A percentile compares a stretch with the other conserved stretches of the same genome.
Evolutionary conservation across 1,140 invertebrate genomes (phyloP).

Genomic region (Bombus picipes): DNA sequence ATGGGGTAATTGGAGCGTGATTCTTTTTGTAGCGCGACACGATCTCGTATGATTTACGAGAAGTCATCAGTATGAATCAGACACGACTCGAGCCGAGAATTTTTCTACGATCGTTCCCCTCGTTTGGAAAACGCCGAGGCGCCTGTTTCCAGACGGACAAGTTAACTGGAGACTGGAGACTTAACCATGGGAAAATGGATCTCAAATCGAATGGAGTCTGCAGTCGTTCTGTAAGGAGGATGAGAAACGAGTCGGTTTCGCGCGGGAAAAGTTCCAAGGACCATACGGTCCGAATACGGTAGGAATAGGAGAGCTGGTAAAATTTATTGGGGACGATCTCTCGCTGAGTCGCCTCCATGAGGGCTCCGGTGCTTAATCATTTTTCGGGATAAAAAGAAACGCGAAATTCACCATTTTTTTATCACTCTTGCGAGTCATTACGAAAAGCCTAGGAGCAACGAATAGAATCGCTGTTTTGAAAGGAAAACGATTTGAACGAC

Average conservation of each 20-base stretch:
- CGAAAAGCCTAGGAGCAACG: neutral
- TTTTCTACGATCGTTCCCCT: constrained; percentile 7
- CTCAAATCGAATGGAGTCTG: neutral
- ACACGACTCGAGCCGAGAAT: constrained; percentile 10
- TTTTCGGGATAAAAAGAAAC: neutral
- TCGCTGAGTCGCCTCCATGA: neutral
- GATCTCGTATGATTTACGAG: constrained; percentile 40
- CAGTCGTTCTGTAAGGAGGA: neutral
- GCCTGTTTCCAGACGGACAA: neutral
- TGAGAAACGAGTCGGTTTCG: neutral
- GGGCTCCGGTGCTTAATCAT: neutral
- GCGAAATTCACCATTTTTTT: neutral
- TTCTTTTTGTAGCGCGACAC: constrained; percentile 40
- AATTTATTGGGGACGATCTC: neutral
- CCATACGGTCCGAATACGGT: too few species aligned
- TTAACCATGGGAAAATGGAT: constrained; percentile 38
- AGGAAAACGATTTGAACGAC: neutral
- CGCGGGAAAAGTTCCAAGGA: constrained; percentile 20
- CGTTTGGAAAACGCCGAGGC: neutral
- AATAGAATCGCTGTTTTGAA: neutral
- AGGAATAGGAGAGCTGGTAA: neutral
- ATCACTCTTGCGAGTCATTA: neutral
- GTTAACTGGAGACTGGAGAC: neutral
- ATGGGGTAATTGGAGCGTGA: constrained; percentile 45
- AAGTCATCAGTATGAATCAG: constrained; percentile 3